Conservation (phyloP, 2,888 invertebrate genomes). For the Spatulosminthurus flaviceps region DNA sequence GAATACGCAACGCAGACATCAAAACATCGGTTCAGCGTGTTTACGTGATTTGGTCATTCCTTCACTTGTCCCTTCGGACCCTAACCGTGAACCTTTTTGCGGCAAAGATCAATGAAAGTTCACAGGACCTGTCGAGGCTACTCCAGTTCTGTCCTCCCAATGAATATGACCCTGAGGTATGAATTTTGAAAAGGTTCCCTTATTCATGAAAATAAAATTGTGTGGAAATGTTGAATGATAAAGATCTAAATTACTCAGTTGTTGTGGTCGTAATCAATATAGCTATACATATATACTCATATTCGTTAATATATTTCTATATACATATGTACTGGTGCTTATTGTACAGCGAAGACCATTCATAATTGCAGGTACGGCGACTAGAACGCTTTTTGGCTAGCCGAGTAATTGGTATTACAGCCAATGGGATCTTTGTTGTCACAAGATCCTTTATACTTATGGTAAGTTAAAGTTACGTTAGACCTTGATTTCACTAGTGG, state of each 20-base stretch:
- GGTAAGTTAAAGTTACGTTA: conserved; percentile 48
- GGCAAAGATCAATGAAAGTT: conserved; percentile 56
- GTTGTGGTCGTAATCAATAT: too few relatives aligned
- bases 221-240: too few relatives aligned
- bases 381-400: conserved; percentile 55
- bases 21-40: conserved; percentile 25
- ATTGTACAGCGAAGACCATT: not conserved
- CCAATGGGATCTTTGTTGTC: conserved; percentile 58
- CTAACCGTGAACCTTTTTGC: conserved; percentile 58
- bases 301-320: too few relatives aligned
- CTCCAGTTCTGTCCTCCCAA: conserved; percentile 57
- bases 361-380: conserved; percentile 51
- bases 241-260: too few relatives aligned
- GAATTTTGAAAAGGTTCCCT: too few relatives aligned
- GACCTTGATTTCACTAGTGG: not conserved
- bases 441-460: conserved; percentile 59
- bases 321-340: too few relatives aligned
- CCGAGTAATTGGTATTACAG: conserved; percentile 55
- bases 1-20: conserved; percentile 45
- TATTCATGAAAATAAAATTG: too few relatives aligned
- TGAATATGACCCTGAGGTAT: conserved; percentile 58
- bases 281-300: too few relatives aligned
- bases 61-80: conserved; percentile 56
- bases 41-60: conserved; percentile 58
- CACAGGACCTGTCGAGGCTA: conserved; percentile 52